phyloP scores from a whole-genome alignment of 2,888 invertebrate species.

The Pseudolycoriella hygida region DNA sequence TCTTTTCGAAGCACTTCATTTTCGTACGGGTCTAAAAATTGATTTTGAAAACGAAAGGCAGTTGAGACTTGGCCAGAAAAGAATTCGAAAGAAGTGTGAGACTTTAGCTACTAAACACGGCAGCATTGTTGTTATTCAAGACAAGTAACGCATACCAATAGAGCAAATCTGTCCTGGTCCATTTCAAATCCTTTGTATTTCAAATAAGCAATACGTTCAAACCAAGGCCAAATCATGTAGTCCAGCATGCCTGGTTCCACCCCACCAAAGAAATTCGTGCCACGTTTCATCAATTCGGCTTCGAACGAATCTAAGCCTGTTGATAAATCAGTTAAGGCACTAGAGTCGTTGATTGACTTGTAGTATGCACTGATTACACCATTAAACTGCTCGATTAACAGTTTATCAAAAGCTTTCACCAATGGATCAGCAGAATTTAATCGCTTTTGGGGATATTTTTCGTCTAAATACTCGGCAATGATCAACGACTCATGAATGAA shows the following conservation, averaged over 20 bases:
- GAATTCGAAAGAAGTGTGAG: too few relatives aligned
- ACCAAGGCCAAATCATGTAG: constrained; percentile 75
- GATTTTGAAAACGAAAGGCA: too few relatives aligned
- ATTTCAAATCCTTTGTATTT: constrained; percentile 41
- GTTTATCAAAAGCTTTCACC: constrained; percentile 25
- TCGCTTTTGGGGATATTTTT: constrained; percentile 47
- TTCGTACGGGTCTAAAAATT: too few relatives aligned
- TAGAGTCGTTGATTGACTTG: too few relatives aligned
- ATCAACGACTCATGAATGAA: constrained; percentile 62
- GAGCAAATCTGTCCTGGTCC: constrained; percentile 43
- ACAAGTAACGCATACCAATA: constrained; percentile 33
- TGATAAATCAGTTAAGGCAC: constrained; percentile 32
- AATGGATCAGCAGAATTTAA: constrained; percentile 46
- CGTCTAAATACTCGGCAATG: constrained; percentile 64
- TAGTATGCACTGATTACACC: constrained; percentile 29
- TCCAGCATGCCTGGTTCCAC: constrained; percentile 58
- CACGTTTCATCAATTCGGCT: constrained; percentile 41
- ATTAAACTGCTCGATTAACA: constrained; percentile 21
- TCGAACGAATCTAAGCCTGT: constrained; percentile 45
- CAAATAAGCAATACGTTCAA: constrained; percentile 41
- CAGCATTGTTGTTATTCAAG: too few relatives aligned
- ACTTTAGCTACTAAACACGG: too few relatives aligned
- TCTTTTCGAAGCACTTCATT: too few relatives aligned
- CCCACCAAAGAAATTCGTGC: constrained; percentile 47
- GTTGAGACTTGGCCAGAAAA: too few relatives aligned